phyloP scores from a whole-genome alignment of 1,140 invertebrate species.

The Aphis craccivora region DNA sequence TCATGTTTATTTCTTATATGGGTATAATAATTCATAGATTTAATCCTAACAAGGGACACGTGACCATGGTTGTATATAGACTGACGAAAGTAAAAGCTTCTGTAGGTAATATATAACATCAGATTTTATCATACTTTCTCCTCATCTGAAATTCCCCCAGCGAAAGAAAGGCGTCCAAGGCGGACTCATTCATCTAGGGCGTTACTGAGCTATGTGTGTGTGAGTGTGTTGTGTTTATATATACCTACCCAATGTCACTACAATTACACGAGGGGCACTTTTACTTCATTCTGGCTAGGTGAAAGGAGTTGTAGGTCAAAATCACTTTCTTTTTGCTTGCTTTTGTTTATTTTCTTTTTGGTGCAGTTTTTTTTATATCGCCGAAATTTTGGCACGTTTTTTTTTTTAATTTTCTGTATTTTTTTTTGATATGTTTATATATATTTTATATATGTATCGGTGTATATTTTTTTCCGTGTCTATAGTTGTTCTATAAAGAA shows the following conservation, averaged over 20 bases:
- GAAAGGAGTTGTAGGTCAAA: constrained; percentile 58
- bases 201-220: constrained; percentile 25
- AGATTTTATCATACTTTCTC: constrained; percentile 57
- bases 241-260: constrained; percentile 57
- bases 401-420: background rate
- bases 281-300: constrained; percentile 55
- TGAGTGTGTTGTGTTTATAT: background rate
- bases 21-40: background rate
- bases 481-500: background rate
- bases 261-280: constrained; percentile 55
- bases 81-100: constrained; percentile 57
- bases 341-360: constrained; percentile 57
- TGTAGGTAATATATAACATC: constrained; percentile 45
- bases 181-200: constrained; percentile 56
- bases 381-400: constrained; percentile 50
- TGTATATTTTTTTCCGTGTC: background rate
- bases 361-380: constrained; percentile 43
- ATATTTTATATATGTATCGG: background rate
- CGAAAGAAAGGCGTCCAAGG: constrained; percentile 55
- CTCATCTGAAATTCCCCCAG: constrained; percentile 56
- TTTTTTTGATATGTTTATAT: background rate
- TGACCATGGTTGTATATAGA: constrained; percentile 32
- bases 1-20: constrained; percentile 23
- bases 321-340: constrained; percentile 57
- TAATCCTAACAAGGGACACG: constrained; percentile 6